Conservation (phyloP, 2,113 vertebrate species). For the Hypomesus transpacificus region DNA sequence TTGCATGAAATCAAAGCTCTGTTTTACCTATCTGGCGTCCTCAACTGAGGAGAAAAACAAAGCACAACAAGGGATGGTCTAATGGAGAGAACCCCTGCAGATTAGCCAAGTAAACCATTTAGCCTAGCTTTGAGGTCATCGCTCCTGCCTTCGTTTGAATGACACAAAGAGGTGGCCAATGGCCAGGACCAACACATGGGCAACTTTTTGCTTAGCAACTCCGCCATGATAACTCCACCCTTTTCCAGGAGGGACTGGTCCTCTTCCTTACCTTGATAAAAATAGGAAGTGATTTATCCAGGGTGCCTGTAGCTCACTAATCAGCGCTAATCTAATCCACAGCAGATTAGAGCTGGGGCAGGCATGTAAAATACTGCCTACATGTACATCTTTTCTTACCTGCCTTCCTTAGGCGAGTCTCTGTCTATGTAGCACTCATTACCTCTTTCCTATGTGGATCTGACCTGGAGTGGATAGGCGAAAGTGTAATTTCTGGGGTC, state of each 20-base stretch:
- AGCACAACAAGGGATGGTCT: not conserved
- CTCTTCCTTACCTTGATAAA: slow-evolving; percentile 45
- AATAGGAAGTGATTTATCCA: slow-evolving; percentile 72
- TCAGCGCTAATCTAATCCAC: slow-evolving; percentile 71
- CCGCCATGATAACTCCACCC: slow-evolving; percentile 16
- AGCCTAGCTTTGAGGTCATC: not conserved
- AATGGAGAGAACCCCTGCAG: not conserved
- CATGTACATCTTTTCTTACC: slow-evolving; percentile 38
- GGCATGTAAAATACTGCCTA: slow-evolving; percentile 49
- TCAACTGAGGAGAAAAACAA: not conserved
- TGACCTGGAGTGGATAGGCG: not conserved
- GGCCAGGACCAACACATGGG: slow-evolving; percentile 17
- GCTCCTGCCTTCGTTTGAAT: slow-evolving; percentile 6
- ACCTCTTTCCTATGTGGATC: slow-evolving; percentile 16
- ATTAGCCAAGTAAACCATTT: slow-evolving; percentile 5
- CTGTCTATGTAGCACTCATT: slow-evolving; percentile 21
- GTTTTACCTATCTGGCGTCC: not conserved
- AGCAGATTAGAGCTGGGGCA: slow-evolving; percentile 62
- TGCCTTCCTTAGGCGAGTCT: slow-evolving; percentile 28
- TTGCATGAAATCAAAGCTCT: not conserved
- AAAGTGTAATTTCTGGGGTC: not conserved
- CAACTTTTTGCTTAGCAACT: slow-evolving; percentile 14
- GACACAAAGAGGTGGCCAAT: slow-evolving; percentile 12
- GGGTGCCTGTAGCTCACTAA: slow-evolving; percentile 70
- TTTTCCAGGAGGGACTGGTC: slow-evolving; percentile 15